A percentile compares a stretch with the other conserved stretches of the same genome.
These are phyloP conservation scores for Brachionus rotundiformis DNA, from an alignment of 1,140 invertebrate genomes.

Conservation along the genomic window DNA sequence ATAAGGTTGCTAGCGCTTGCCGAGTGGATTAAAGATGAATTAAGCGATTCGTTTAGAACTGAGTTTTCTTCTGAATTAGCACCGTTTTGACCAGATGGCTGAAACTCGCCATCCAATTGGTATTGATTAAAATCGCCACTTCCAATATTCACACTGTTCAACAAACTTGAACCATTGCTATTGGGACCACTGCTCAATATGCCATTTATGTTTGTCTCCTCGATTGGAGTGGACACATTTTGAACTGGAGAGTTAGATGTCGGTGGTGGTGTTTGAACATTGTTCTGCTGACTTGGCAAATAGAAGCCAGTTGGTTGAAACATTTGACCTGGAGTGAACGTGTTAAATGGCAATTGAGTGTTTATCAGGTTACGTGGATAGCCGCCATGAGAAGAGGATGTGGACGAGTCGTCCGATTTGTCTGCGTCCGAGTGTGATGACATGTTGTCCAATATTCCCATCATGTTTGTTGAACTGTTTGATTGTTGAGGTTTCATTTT, in stretches of 20 bases:
- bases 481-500: slow-evolving; percentile 48
- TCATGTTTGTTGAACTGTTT: slow-evolving; percentile 31
- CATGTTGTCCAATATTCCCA: slow-evolving; percentile 36
- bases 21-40: neutral
- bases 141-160: slow-evolving; percentile 27
- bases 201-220: slow-evolving; percentile 37
- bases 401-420: slow-evolving; percentile 48
- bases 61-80: slow-evolving; percentile 43
- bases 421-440: slow-evolving; percentile 30
- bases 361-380: neutral
- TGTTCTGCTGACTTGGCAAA: neutral
- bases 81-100: neutral
- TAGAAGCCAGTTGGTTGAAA: slow-evolving; percentile 27
- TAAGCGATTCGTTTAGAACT: neutral
- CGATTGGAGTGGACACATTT: slow-evolving; percentile 38
- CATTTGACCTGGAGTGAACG: slow-evolving; percentile 11
- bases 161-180: slow-evolving; percentile 27
- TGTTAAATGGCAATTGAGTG: neutral
- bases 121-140: slow-evolving; percentile 48
- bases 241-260: slow-evolving; percentile 26
- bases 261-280: neutral
- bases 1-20: slow-evolving; percentile 13
- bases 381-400: slow-evolving; percentile 22
- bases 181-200: neutral
- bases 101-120: slow-evolving; percentile 47